Evolutionary conservation across 2,888 invertebrate genomes (phyloP).

Genomic region (Limnephilus lunatus): DNA sequence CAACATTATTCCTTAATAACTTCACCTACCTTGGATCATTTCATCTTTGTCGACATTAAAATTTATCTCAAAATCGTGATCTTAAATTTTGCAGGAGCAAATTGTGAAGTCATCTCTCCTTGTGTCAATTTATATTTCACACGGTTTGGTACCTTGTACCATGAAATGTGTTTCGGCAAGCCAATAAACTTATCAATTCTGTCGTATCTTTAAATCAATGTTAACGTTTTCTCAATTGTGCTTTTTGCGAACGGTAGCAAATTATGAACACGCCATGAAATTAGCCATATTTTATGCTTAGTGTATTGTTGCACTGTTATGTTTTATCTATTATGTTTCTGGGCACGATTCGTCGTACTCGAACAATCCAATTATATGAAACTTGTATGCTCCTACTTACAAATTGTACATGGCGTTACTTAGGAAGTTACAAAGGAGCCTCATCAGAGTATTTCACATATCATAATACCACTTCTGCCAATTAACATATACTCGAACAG

Average conservation of each 20-base stretch:
- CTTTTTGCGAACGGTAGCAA: too few species aligned
- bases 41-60: neutral
- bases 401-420: neutral
- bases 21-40: neutral
- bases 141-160: neutral
- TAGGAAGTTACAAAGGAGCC: neutral
- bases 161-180: neutral
- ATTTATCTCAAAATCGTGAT: neutral
- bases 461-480: neutral
- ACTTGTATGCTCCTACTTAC: neutral
- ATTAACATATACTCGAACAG: neutral
- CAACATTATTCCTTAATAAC: neutral
- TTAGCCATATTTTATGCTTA: neutral
- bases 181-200: neutral
- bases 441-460: neutral
- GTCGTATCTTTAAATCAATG: neutral
- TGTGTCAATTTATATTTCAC: neutral
- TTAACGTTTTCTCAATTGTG: neutral
- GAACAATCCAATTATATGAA: neutral
- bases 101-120: neutral
- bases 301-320: neutral
- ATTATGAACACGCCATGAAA: too few species aligned
- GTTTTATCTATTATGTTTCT: neutral
- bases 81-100: neutral
- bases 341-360: neutral